Evolutionary conservation across 1,140 invertebrate genomes (phyloP), one percentile per base, ranked within the genome.

Genomic region (Nephila pilipes): DNA sequence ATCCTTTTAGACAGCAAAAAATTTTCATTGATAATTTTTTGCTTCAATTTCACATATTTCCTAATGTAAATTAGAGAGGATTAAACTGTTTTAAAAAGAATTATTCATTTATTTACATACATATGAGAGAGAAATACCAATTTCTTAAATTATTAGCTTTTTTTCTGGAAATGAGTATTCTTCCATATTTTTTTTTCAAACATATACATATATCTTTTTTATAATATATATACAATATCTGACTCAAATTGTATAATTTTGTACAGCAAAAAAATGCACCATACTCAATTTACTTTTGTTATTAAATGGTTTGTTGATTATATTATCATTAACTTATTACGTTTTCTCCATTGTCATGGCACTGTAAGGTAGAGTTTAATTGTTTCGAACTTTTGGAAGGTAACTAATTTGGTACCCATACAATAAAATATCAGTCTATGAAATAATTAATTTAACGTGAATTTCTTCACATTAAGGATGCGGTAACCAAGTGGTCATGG

Each of bases 221-320:
- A 54, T 6, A 29, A 25, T 55, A 54, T 83, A 20, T 54, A 83
- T n/a, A 83, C 46, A 83, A 54, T 25, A 25, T 83, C 18, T 22
- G 4, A 83, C 14, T 36, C 5, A 16, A 2, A 75, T 25, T 32
- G 12, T 36, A 1, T 18, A 14, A 75, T 36, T 75, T 32, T 18
- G 2, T 75, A 6, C 16, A 60, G 12, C 20, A 36, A 65, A 22
- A 29, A 38, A 63, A 65, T 46, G 36, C 32, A 65, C 60, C 29
- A 55, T 90, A 55, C 79, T 79, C 88, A 79, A 55, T 75, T 80
- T 69, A 32, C 20, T 16, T 20, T 65, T 65, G 25, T 46, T 46
- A 46, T 10, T 46, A 10, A 46, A 46, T 10, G 12, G 46, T 46
- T 46, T 46, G 12, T 10, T 46, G 8, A 5, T 5, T 46, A 46